Evolutionary conservation across 2,888 invertebrate species (phyloP).

Genomic region (Eulithis testata): DNA sequence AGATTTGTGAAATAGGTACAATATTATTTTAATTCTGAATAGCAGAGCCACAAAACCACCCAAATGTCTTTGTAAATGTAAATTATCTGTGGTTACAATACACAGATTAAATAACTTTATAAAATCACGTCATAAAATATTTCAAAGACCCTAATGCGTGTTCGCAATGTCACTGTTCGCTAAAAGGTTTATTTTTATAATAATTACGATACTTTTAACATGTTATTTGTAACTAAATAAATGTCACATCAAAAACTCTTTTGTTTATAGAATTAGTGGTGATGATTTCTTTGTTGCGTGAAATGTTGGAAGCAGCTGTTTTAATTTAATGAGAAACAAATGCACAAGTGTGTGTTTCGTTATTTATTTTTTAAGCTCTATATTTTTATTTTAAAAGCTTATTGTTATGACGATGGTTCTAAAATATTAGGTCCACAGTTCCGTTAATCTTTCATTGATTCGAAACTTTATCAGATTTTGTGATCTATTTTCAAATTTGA

Average conservation of each 20-base stretch:
- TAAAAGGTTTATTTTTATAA: slow-evolving; percentile 52
- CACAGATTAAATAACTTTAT: slow-evolving; percentile 16
- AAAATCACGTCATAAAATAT: slow-evolving; percentile 36
- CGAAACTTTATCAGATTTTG: no score
- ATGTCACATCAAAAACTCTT: slow-evolving; percentile 45
- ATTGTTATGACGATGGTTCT: slow-evolving; percentile 9
- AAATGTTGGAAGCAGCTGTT: slow-evolving; percentile 34
- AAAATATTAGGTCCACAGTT: no score
- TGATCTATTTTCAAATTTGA: no score
- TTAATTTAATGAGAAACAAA: slow-evolving; percentile 34
- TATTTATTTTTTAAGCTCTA: slow-evolving; percentile 24
- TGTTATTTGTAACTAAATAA: slow-evolving; percentile 39
- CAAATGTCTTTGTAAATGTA: background rate
- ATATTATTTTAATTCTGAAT: no score
- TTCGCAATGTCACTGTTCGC: slow-evolving; percentile 36
- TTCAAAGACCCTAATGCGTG: slow-evolving; percentile 22
- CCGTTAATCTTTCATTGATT: no score
- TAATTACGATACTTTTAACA: slow-evolving; percentile 48
- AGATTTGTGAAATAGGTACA: no score
- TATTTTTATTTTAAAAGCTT: slow-evolving; percentile 20
- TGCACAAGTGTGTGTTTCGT: slow-evolving; percentile 18
- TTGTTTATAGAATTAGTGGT: slow-evolving; percentile 35
- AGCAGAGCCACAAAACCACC: no score
- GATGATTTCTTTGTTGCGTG: slow-evolving; percentile 35
- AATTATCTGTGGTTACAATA: slow-evolving; percentile 11